A percentile compares a stretch with the other conserved stretches of the same genome.
phyloP scores from a whole-genome alignment of 2,888 invertebrate genomes.

The Macaria liturata region DNA sequence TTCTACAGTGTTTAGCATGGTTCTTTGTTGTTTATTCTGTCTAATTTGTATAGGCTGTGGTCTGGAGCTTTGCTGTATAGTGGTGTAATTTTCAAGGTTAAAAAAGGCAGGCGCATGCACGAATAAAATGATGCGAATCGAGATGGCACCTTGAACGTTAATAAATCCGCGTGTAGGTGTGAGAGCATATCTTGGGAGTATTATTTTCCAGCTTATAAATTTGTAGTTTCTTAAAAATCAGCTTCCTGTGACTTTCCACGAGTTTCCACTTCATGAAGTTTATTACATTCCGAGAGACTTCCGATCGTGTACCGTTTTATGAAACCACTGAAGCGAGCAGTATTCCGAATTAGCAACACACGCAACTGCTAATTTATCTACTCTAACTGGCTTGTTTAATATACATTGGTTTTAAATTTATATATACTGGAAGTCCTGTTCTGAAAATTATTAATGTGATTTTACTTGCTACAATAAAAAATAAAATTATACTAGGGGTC shows the following conservation, averaged over 20 bases:
- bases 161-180: conserved; percentile 53
- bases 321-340: conserved; percentile 15
- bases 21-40: neutral
- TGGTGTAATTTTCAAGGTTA: conserved; percentile 72
- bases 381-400: neutral
- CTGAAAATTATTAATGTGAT: no score
- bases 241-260: conserved; percentile 13
- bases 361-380: neutral
- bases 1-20: conserved; percentile 5
- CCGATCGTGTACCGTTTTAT: conserved; percentile 10
- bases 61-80: neutral
- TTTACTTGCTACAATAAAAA: no score
- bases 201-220: conserved; percentile 16
- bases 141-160: conserved; percentile 60
- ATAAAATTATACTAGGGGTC: no score
- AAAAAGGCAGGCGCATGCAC: conserved; percentile 55
- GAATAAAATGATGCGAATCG: conserved; percentile 61
- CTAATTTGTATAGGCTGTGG: neutral
- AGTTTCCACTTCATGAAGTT: conserved; percentile 3
- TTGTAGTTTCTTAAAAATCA: neutral
- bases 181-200: conserved; percentile 38
- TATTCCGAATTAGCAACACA: conserved; percentile 10
- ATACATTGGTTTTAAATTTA: neutral
- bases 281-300: conserved; percentile 26
- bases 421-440: no score